A percentile compares a stretch with the other conserved stretches of the same genome.
Evolutionary conservation across 2,888 invertebrate species (phyloP).

Genomic region (Chalcis sispes): DNA sequence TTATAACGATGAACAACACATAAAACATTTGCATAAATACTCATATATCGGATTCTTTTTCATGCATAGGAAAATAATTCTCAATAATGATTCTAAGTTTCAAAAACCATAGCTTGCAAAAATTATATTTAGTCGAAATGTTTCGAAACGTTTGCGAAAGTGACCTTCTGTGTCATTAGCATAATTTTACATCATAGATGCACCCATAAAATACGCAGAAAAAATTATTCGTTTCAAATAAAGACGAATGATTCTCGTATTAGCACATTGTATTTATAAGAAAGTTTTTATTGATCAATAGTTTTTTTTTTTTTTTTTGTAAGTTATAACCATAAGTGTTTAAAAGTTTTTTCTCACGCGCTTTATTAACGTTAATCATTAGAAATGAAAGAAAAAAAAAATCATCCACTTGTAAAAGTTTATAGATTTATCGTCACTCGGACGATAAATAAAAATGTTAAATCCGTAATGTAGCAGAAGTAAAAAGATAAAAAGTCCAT

Average conservation of each 20-base stretch:
- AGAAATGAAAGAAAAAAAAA: not conserved
- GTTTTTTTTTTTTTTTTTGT: not conserved
- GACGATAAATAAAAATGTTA: slow-evolving; percentile 30
- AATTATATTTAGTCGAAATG: too few species aligned
- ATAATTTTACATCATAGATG: too few species aligned
- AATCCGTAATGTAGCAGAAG: slow-evolving; percentile 20
- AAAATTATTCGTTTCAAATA: slow-evolving; percentile 25
- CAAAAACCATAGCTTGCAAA: too few species aligned
- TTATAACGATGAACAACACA: too few species aligned
- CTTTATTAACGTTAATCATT: not conserved
- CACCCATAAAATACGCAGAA: slow-evolving; percentile 1
- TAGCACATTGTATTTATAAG: slow-evolving; percentile 15
- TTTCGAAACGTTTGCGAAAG: too few species aligned
- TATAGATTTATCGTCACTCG: slow-evolving; percentile 25
- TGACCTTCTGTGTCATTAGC: too few species aligned
- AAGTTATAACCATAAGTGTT: not conserved
- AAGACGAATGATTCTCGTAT: slow-evolving; percentile 19
- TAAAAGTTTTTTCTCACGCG: slow-evolving; percentile 33
- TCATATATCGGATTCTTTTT: too few species aligned
- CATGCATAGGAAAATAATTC: too few species aligned
- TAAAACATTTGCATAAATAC: too few species aligned
- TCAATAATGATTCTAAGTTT: too few species aligned
- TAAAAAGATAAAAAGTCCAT: not conserved
- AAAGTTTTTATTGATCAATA: not conserved
- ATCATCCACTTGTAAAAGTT: slow-evolving; percentile 3